Percentiles rank a stretch among this genome's conserved stretches.
Evolutionary conservation across 2,888 invertebrate species (phyloP).

Genomic region (Neoaliturus tenellus): DNA sequence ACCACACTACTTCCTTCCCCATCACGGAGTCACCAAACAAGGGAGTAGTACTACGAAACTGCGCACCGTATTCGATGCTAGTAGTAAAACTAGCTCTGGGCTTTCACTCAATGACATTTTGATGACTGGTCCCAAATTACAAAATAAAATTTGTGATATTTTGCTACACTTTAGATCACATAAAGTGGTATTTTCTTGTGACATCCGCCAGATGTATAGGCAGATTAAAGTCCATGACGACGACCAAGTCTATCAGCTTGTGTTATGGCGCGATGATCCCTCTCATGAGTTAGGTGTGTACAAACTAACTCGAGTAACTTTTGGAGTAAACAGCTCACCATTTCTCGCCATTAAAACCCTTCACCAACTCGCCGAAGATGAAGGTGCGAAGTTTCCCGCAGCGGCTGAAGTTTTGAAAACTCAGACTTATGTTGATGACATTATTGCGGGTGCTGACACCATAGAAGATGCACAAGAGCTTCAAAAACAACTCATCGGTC

Average conservation of each 20-base stretch:
- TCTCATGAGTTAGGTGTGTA: too few species aligned
- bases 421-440: conserved; percentile 65
- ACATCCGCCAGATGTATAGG: conserved; percentile 51
- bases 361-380: conserved; percentile 60
- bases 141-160: conserved; percentile 47
- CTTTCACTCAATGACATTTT: conserved; percentile 28
- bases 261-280: conserved; percentile 30
- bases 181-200: conserved; percentile 46
- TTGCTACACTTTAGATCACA: neutral
- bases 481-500: conserved; percentile 1
- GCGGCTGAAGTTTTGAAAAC: conserved; percentile 52
- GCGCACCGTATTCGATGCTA: neutral
- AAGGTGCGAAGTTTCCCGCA: conserved; percentile 51
- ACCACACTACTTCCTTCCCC: conserved; percentile 2
- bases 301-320: conserved; percentile 63
- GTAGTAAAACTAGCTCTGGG: neutral
- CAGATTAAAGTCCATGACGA: conserved; percentile 28
- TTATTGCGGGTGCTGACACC: conserved; percentile 51
- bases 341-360: conserved; percentile 60
- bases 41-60: neutral
- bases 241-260: conserved; percentile 34
- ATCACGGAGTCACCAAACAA: neutral
- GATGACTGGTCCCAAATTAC: conserved; percentile 11
- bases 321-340: conserved; percentile 63
- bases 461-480: neutral